phyloP scores from a whole-genome alignment of 1,140 invertebrate genomes.

The Drosophila virilis region DNA sequence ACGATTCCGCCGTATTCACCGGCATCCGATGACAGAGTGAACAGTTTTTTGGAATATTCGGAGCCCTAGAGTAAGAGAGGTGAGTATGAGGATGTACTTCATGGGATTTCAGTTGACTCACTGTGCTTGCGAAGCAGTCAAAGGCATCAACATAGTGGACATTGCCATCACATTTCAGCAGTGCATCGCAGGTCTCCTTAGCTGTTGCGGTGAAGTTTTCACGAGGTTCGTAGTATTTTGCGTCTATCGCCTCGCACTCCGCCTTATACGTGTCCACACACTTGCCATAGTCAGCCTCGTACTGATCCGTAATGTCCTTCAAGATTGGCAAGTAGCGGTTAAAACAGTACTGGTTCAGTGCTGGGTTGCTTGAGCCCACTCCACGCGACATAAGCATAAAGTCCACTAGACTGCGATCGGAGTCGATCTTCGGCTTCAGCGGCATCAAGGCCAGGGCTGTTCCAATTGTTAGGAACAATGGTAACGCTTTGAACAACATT shows the following conservation, averaged over 20 bases:
- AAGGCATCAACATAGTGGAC: slow-evolving; percentile 3
- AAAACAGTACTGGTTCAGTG: slow-evolving; percentile 38
- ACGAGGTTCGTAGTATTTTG: neutral
- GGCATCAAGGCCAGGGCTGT: slow-evolving; percentile 3
- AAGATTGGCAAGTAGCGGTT: slow-evolving; percentile 32
- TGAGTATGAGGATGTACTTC: neutral
- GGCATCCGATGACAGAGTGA: neutral
- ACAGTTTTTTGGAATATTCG: neutral
- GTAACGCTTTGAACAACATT: slow-evolving; percentile 27
- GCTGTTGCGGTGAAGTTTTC: neutral
- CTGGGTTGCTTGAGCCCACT: neutral
- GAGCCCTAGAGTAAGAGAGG: neutral
- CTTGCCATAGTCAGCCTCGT: slow-evolving; percentile 14
- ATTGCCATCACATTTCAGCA: slow-evolving; percentile 21
- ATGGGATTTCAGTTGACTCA: slow-evolving; percentile 4
- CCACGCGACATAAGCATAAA: slow-evolving; percentile 11
- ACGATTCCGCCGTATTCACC: neutral
- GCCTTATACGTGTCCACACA: slow-evolving; percentile 25
- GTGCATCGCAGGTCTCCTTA: slow-evolving; percentile 8
- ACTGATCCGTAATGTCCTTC: slow-evolving; percentile 12
- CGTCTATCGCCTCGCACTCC: neutral
- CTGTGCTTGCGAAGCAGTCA: slow-evolving; percentile 23
- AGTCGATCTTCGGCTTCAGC: neutral
- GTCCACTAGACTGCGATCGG: slow-evolving; percentile 16
- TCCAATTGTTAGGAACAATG: slow-evolving; percentile 15